These are phyloP conservation scores for Heteronetta atricapilla DNA, from an alignment of 2,113 vertebrate genomes.

Conservation along the genomic window DNA sequence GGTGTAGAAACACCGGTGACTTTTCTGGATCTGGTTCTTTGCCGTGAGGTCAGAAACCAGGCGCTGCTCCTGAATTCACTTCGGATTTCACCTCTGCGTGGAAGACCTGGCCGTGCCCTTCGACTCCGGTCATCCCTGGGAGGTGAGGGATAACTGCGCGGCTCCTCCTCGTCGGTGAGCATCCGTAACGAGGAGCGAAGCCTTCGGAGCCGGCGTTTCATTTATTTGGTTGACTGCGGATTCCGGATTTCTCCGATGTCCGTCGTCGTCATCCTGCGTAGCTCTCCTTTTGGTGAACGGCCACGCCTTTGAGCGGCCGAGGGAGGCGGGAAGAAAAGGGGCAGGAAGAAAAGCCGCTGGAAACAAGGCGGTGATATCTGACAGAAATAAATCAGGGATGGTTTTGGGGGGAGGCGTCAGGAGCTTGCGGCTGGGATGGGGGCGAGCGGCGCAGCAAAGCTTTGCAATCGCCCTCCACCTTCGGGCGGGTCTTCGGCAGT, in stretches of 20 bases:
- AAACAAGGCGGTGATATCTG: too few relatives aligned
- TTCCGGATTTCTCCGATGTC: not conserved
- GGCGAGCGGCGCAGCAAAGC: too few relatives aligned
- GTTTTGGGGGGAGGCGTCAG: too few relatives aligned
- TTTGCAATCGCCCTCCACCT: too few relatives aligned
- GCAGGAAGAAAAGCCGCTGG: not conserved
- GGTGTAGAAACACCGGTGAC: not conserved
- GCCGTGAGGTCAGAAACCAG: not conserved
- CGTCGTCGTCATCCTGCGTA: not conserved
- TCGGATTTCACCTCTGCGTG: not conserved
- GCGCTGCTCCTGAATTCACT: not conserved
- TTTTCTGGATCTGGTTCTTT: not conserved
- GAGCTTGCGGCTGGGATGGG: too few relatives aligned
- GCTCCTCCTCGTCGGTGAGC: not conserved
- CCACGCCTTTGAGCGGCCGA: not conserved
- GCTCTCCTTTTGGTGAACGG: not conserved
- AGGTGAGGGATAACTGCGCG: not conserved
- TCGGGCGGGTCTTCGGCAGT: too few relatives aligned
- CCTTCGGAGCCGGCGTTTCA: not conserved
- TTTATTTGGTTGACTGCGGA: not conserved
- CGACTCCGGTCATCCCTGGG: accelerated
- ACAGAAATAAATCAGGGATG: too few relatives aligned
- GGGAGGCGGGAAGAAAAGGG: not conserved
- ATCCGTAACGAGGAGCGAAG: not conserved
- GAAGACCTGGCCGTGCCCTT: not conserved